These are phyloP conservation scores for Clostera curtula DNA, from an alignment of 2,888 invertebrate genomes.

Conservation along the genomic window DNA sequence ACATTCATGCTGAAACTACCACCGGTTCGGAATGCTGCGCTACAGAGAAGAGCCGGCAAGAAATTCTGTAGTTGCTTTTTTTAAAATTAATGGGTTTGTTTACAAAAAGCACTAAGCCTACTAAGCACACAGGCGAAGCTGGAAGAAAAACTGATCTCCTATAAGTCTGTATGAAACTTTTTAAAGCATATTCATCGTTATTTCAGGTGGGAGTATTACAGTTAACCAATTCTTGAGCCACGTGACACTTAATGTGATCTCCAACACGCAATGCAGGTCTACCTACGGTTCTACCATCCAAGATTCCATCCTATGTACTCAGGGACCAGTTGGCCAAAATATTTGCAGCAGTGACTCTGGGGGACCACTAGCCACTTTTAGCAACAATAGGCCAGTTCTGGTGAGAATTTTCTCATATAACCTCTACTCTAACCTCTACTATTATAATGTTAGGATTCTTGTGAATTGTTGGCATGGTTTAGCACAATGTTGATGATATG, in stretches of 20 bases:
- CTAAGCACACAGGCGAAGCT: no score
- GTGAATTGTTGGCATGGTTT: background rate
- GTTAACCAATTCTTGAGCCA: slow-evolving; percentile 23
- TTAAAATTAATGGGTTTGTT: no score
- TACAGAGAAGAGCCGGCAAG: no score
- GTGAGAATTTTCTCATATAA: slow-evolving; percentile 21
- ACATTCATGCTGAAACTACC: no score
- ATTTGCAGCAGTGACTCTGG: slow-evolving; percentile 51
- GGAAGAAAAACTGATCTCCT: no score
- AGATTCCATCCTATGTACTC: slow-evolving; percentile 33
- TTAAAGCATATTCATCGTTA: no score
- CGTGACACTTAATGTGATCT: slow-evolving; percentile 34
- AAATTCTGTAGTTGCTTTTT: no score
- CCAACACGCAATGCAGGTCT: slow-evolving; percentile 28
- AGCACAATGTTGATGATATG: no score
- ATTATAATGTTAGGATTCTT: background rate
- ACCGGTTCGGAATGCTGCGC: no score
- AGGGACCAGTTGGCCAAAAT: slow-evolving; percentile 27
- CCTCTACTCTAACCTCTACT: background rate
- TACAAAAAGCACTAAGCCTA: no score
- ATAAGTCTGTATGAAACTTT: no score
- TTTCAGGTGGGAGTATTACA: slow-evolving; percentile 22
- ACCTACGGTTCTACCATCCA: slow-evolving; percentile 32
- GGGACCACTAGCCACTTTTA: slow-evolving; percentile 35
- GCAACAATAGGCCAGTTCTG: slow-evolving; percentile 22